Base-by-base conservation (phyloP, 2,888 invertebrate genomes). In the Lampropteryx suffumata region DNA sequence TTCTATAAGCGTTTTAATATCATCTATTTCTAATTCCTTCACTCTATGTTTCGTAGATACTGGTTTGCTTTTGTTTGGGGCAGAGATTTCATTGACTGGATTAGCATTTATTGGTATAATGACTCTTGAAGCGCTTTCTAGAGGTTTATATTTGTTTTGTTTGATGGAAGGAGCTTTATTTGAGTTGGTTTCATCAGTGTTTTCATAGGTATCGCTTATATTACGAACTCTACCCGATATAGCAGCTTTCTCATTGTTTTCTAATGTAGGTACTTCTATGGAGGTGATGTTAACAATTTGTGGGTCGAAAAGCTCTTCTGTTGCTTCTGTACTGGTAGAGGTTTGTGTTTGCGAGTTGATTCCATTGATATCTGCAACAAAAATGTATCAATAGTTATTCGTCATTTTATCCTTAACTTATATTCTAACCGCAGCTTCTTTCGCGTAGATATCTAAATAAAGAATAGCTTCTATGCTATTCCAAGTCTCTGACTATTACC, bases 81-180 rank as follows among this genome's bases (percentile, higher is more conserved):
- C 64, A 39, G 70, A 73, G 3, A 82, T 60, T 30, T 75, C 71
- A 47, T 84, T 84, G 0, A 61, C 55, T 17, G 78, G 69, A 9
- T 66, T 64, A 29, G 76, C 80, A 60, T 66, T 71, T 29, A 59
- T 58, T 27, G 71, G 75, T 64, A 71, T 60, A n/a, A 86, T 62
- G 0, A 88, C 80, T 73, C 75, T 86, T 0, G 88, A 87, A 24
- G 87, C 87, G 42, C 86, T 89, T 63, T 84, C 77, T 51, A 80
- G 17, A 55, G 62, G 57, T 51, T 68, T 72, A 4, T 34, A 72
- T 54, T 48, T 76, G 53, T 69, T 76, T 65, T 51, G 66, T 44
- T 52, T 69, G 64, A 49, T 66, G 10, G 68, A 56, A 41, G 71
- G 62, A 6, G 63, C 59, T 39, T 45, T 55, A 21, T 61, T 59